Evolutionary conservation across 2,888 invertebrate species (phyloP).

Genomic region (Melanostoma mellinum): DNA sequence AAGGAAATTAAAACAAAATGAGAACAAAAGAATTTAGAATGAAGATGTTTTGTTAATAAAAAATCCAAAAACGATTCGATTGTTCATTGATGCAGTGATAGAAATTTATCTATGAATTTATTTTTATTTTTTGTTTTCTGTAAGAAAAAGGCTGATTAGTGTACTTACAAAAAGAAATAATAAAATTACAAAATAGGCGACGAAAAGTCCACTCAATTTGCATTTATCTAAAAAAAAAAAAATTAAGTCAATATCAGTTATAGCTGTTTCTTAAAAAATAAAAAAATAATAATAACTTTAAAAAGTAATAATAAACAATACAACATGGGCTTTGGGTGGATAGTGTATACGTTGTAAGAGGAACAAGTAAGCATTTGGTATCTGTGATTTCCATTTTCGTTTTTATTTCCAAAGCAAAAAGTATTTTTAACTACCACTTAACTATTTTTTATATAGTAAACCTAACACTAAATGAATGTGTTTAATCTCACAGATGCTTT

Average conservation of each 20-base stretch:
- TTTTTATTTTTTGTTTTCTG: slow-evolving; percentile 44
- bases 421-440: neutral
- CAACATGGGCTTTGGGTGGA: slow-evolving; percentile 41
- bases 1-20: slow-evolving; percentile 44
- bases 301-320: slow-evolving; percentile 1
- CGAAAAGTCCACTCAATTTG: slow-evolving; percentile 23
- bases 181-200: slow-evolving; percentile 20
- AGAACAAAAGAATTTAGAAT: slow-evolving; percentile 55
- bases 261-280: slow-evolving; percentile 19
- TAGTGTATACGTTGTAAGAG: slow-evolving; percentile 57
- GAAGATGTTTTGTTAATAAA: slow-evolving; percentile 44
- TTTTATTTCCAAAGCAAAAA: slow-evolving; percentile 33
- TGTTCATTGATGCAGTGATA: slow-evolving; percentile 32
- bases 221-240: slow-evolving; percentile 6
- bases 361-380: slow-evolving; percentile 65
- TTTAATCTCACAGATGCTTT: slow-evolving; percentile 61
- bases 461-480: slow-evolving; percentile 19
- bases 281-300: slow-evolving; percentile 9
- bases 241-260: slow-evolving; percentile 7
- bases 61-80: slow-evolving; percentile 47
- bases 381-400: slow-evolving; percentile 67
- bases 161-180: slow-evolving; percentile 45
- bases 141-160: slow-evolving; percentile 69
- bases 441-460: slow-evolving; percentile 26
- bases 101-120: slow-evolving; percentile 22